Evolutionary conservation across 30 jellyfish, hydroid and myxozoan genomes (phyloP), one percentile per base, ranked within the genome.

Genomic region (Mastigias papua): DNA sequence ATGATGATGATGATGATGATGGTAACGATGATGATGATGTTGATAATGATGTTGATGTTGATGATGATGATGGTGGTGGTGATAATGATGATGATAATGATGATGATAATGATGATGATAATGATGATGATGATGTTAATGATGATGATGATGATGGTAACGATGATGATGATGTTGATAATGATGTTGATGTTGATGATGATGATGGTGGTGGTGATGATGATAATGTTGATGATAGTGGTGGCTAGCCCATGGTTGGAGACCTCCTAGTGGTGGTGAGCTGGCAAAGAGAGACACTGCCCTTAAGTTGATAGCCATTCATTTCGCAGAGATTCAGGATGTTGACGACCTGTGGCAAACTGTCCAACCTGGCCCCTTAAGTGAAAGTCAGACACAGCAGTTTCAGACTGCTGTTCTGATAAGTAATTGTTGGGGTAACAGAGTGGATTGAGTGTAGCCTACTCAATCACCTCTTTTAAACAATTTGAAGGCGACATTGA

Each of bases 21-120:
- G 54, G 54, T 34, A 15, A 37, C 9, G 82, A 35, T 65, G 76
- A 65, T 51, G 67, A 51, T 51, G 67, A 51, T 51, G 67, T 4
- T 51, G 67, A 51, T 51, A 23, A 51, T 51, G 67, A 51, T 51
- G 67, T 4, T 51, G 67, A 51, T 51, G 67, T 4, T 51, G 67
- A 51, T 51, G 67, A 51, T 51, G 67, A 51, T 16, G 67, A 51
- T 51, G 67, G 17, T 51, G 67, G 17, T 21, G 67, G 2, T 51
- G 67, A 51, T 51, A 23, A 51, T 51, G 16, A 51, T 51, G 67
- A 51, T 17, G 67, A 51, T 51, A 23, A 51, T 17, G 25, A 51
- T 51, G 67, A 51, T 51, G 67, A 51, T 51, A 23, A 51, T 51
- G 67, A 51, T 51, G 54, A 3, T 37, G 54, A 37, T 37, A 11